Conservation (phyloP, 2,797 vertebrate genomes). For the Acipenser ruthenus region DNA sequence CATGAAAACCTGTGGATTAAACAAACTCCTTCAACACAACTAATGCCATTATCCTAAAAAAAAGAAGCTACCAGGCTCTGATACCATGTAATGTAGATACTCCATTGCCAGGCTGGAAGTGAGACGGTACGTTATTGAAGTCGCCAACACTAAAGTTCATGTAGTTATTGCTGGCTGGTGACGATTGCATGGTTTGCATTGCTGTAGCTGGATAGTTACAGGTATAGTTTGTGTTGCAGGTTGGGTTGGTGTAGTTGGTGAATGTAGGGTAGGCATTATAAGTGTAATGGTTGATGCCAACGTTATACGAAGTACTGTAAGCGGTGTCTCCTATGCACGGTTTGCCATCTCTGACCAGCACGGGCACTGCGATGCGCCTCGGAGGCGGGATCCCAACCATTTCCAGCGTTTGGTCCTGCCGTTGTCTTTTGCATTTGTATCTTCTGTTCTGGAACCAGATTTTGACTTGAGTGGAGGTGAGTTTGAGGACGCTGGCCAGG, state of each 20-base stretch:
- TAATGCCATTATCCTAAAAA: no score
- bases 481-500: conserved; percentile 83
- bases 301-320: conserved; percentile 80
- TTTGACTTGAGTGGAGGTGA: conserved; percentile 96
- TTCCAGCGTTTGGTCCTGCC: conserved; percentile 95
- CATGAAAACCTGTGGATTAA: no score
- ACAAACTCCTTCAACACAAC: no score
- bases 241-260: conserved; percentile 68
- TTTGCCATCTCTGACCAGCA: conserved; percentile 92
- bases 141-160: conserved; percentile 88
- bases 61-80: conserved; percentile 76
- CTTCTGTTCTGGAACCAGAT: conserved; percentile 98
- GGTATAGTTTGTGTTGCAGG: conserved; percentile 79
- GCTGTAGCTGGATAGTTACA: conserved; percentile 69
- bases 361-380: conserved; percentile 88
- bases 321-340: conserved; percentile 79
- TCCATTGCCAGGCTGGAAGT: conserved; percentile 66
- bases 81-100: conserved; percentile 87
- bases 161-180: conserved; percentile 64
- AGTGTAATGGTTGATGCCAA: conserved; percentile 83
- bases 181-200: conserved; percentile 60
- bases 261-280: conserved; percentile 87
- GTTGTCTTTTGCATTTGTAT: conserved; percentile 95
- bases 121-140: conserved; percentile 73
- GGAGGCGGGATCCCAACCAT: conserved; percentile 87